Evolutionary conservation across 2,113 vertebrate genomes (phyloP).

Genomic region (Pyrgilauda ruficollis): DNA sequence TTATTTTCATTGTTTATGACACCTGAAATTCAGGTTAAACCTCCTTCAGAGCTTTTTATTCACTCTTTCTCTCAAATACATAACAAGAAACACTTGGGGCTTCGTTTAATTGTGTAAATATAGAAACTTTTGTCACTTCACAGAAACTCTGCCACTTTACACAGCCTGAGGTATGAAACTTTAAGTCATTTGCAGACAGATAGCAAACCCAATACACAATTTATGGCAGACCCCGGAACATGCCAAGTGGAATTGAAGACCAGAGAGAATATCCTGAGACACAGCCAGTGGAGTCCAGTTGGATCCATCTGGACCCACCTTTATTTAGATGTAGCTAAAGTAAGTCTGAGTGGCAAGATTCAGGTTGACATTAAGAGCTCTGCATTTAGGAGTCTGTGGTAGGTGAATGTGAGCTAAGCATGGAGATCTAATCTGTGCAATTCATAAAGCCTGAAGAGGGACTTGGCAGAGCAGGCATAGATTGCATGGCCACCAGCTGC

Average conservation of each 20-base stretch:
- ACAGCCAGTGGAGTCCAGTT: not conserved
- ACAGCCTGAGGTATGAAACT: not conserved
- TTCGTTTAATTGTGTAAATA: not conserved
- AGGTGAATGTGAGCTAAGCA: not conserved
- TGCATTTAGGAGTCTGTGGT: not conserved
- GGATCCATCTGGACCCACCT: not conserved
- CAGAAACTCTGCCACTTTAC: not conserved
- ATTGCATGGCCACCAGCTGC: not conserved
- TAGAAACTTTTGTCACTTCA: not conserved
- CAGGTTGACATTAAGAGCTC: not conserved
- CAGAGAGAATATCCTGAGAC: not conserved
- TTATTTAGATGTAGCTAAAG: not conserved
- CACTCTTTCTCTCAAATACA: not conserved
- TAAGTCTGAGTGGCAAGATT: not conserved
- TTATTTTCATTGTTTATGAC: not conserved
- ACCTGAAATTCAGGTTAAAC: not conserved
- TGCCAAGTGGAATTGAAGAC: not conserved
- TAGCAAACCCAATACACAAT: not conserved
- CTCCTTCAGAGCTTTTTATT: not conserved
- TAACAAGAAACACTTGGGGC: not conserved
- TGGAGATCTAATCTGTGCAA: not conserved
- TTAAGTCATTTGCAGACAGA: not conserved
- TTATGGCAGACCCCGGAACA: not conserved
- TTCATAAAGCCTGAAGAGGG: not conserved
- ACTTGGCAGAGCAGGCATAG: not conserved